Evolutionary conservation across 2,888 invertebrate species (phyloP), one percentile per base, ranked within the genome.

Genomic region (Agapostemon virescens): DNA sequence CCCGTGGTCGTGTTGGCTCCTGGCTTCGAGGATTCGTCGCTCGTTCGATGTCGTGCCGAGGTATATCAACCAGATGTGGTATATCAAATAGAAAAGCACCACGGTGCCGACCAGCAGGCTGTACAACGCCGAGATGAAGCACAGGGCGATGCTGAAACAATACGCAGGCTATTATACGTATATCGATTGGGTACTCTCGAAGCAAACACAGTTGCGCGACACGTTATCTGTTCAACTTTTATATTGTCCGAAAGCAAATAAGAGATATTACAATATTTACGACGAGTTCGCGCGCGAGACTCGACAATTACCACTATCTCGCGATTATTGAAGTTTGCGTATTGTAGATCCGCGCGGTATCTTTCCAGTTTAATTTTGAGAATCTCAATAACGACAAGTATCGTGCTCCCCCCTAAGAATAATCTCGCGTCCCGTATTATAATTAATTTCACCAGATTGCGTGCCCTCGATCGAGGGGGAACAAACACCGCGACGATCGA

Each of bases 91-190:
- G 71, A 89, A 88, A 45, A 92, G 75, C 30, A 93, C 86, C 68
- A 93, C 89, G 66, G 92, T 75, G 38, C 93, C 93, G 63, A 93
- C 89, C 7, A 93, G 85, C 49, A 93, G 81, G 79, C 93, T 93
- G 87, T 93, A 93, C 67, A 93, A 85, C 7, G 93, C 93, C 20
- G 93, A 92, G 66, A 93, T 92, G 89, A 93, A 93, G 85, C 93
- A 93, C 45, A 93, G 86, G 33, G 93, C 93, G 80, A 93, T 92
- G 86, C 93, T 94, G 89, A 81, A 93, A 93, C 87, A 88, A 85
- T 86, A 85, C 83, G 76, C 80, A 80, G 67, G 86, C 85, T 86
- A 87, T 88, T 89, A 86, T 81, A 84, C n/a, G 11, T 49, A 49
- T 73, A 75, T 84, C 38, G 66, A 77, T 84, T 38, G 49, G 38